Evolutionary conservation across 2,888 invertebrate species (phyloP).

Genomic region (Dryococelus australis): DNA sequence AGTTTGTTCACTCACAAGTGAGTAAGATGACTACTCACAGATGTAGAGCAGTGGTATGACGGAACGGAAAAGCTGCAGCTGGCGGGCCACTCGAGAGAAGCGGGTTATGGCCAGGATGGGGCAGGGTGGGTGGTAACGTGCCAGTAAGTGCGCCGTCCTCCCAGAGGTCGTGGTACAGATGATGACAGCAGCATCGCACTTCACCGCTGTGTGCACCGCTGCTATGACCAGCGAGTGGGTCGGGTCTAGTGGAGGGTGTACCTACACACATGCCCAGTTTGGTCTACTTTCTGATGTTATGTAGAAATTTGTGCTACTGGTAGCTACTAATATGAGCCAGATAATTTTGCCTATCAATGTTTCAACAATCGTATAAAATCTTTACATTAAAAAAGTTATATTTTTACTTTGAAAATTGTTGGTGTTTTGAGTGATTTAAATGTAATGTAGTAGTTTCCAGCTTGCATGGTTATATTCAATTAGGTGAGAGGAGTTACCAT

Average conservation of each 20-base stretch:
- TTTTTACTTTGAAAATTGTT: too few relatives aligned
- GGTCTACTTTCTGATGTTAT: constrained; percentile 44
- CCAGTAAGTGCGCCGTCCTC: constrained; percentile 85
- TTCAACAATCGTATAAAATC: too few relatives aligned
- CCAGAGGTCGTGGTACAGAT: constrained; percentile 86
- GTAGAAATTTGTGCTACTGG: constrained; percentile 52
- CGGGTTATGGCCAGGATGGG: constrained; percentile 93
- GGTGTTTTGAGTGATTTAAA: too few relatives aligned
- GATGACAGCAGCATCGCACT: constrained; percentile 87
- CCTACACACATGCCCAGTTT: constrained; percentile 56
- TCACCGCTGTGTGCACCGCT: constrained; percentile 91
- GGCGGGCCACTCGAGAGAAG: constrained; percentile 83
- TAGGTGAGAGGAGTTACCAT: too few relatives aligned
- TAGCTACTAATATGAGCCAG: neutral
- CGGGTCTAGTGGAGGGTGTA: constrained; percentile 77
- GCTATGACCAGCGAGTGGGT: constrained; percentile 93
- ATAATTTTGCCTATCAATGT: neutral
- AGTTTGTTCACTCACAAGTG: neutral
- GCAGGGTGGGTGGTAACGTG: constrained; percentile 93
- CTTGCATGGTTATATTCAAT: too few relatives aligned
- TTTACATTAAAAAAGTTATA: too few relatives aligned
- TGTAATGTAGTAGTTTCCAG: too few relatives aligned
- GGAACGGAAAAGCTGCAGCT: constrained; percentile 91
- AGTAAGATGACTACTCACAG: constrained; percentile 65
- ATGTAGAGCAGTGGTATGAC: constrained; percentile 87